phyloP scores from a whole-genome alignment of 2,113 vertebrate species.

The Formicarius rufipectus region DNA sequence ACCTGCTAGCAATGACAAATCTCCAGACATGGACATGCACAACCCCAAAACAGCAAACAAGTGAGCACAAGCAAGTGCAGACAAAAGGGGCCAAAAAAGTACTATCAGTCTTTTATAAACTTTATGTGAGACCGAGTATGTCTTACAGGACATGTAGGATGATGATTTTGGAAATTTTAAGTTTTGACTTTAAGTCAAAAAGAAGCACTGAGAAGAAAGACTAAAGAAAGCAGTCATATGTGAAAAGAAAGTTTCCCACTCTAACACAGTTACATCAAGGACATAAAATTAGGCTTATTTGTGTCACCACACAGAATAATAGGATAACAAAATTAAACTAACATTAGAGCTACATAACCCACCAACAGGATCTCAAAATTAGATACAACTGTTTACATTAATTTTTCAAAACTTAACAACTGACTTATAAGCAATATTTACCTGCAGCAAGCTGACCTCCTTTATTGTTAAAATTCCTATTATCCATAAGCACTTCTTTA shows the following conservation, averaged over 20 bases:
- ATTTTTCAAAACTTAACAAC: background rate
- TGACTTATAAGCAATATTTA: background rate
- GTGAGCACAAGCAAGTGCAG: background rate
- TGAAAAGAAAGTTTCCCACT: background rate
- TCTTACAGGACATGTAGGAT: background rate
- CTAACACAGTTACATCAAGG: background rate
- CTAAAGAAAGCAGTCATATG: background rate
- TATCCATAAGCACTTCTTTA: background rate
- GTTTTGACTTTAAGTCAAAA: background rate
- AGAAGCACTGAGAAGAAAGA: background rate
- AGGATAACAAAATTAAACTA: background rate
- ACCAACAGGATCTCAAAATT: background rate
- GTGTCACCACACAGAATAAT: accelerated
- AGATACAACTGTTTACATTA: background rate
- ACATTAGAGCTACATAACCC: background rate
- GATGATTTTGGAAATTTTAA: background rate
- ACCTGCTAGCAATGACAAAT: background rate
- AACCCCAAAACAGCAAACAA: background rate
- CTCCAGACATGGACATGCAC: background rate
- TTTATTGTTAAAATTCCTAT: background rate
- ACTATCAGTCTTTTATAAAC: background rate
- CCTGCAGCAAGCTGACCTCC: background rate
- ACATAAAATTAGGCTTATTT: background rate
- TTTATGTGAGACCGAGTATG: background rate
- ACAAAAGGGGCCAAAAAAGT: background rate